Evolutionary conservation across 2,888 invertebrate genomes (phyloP).

Genomic region (Philhelius pedissequus): DNA sequence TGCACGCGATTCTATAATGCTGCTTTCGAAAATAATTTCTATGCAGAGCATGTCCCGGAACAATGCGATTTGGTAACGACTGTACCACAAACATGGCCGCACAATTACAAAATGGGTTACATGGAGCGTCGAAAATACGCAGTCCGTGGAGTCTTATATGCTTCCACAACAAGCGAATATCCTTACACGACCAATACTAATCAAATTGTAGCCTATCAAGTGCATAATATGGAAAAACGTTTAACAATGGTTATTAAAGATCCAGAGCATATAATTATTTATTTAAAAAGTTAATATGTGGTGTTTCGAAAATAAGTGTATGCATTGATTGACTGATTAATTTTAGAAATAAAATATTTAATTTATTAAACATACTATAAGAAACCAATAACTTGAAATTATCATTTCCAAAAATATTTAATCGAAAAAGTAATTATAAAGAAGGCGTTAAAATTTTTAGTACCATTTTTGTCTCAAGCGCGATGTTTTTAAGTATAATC

Average conservation of each 20-base stretch:
- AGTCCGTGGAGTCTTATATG: constrained; percentile 64
- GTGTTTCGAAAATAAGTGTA: not conserved
- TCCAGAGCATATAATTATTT: constrained; percentile 17
- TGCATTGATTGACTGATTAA: constrained; percentile 52
- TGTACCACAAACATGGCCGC: constrained; percentile 58
- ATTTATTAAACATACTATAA: not conserved
- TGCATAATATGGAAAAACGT: constrained; percentile 2
- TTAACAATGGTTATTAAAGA: constrained; percentile 33
- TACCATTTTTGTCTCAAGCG: no score
- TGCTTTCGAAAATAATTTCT: constrained; percentile 70
- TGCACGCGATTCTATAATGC: constrained; percentile 71
- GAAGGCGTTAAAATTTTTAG: no score
- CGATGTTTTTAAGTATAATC: no score
- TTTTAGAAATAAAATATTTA: constrained; percentile 49
- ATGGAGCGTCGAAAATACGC: constrained; percentile 69
- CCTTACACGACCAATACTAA: constrained; percentile 67
- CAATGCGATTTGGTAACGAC: constrained; percentile 57
- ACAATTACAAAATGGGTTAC: constrained; percentile 71
- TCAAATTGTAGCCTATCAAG: constrained; percentile 28
- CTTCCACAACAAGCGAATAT: constrained; percentile 66
- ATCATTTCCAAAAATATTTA: no score
- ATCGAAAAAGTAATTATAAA: no score
- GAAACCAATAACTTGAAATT: not conserved
- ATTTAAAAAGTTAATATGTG: not conserved
- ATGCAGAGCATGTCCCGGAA: constrained; percentile 66